Evolutionary conservation across 2,797 vertebrate species (phyloP).

Genomic region (Crocodylus rhombifer): DNA sequence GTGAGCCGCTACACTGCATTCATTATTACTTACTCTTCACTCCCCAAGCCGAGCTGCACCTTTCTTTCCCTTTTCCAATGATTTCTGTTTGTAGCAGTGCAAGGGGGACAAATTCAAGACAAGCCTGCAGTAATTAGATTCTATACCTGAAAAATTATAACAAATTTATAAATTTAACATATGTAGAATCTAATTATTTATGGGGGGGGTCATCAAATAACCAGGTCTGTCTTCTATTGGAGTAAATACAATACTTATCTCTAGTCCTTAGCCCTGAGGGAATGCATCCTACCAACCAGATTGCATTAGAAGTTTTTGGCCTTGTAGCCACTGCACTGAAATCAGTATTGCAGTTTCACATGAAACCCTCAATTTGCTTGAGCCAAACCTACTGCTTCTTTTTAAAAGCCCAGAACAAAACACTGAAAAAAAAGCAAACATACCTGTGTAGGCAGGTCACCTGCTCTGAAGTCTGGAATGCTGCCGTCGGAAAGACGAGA

Average conservation of each 20-base stretch:
- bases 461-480: slow-evolving; percentile 79
- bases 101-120: too few relatives aligned
- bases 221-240: too few relatives aligned
- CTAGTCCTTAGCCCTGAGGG: neutral
- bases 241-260: neutral
- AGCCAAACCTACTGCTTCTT: neutral
- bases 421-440: slow-evolving; percentile 29
- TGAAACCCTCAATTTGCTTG: neutral
- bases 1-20: too few relatives aligned
- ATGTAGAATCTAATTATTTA: too few relatives aligned
- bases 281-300: neutral
- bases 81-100: too few relatives aligned
- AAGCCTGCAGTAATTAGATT: too few relatives aligned
- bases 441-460: slow-evolving; percentile 87
- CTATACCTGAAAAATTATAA: too few relatives aligned
- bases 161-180: too few relatives aligned
- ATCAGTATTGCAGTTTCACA: neutral
- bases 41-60: too few relatives aligned
- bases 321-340: neutral
- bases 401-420: neutral
- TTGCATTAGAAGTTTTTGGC: neutral
- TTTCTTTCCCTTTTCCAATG: too few relatives aligned
- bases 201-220: too few relatives aligned
- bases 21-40: too few relatives aligned
- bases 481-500: slow-evolving; percentile 81